Conservation (phyloP, 2,888 invertebrate species). For the Cheilosia vulpina region DNA sequence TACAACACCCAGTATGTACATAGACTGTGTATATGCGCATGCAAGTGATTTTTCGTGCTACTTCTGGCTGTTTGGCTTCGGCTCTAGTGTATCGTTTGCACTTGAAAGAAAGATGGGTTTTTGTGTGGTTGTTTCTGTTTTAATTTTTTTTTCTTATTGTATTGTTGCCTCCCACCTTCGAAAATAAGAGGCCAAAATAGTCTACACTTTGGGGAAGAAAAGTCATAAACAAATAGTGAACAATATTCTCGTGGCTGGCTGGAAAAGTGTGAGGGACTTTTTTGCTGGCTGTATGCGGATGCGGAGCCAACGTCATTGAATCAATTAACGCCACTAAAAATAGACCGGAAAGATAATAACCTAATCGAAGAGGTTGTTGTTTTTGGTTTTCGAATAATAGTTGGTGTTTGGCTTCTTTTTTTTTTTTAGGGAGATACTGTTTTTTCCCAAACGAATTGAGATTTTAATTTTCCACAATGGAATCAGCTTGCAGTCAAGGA, state of each 20-base stretch:
- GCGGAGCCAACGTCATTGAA: conserved; percentile 32
- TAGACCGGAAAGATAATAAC: conserved; percentile 35
- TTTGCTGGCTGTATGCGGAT: background rate
- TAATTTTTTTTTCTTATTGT: background rate
- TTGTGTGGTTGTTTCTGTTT: background rate
- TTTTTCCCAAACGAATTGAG: background rate
- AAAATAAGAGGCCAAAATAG: conserved; percentile 1
- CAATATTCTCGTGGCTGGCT: conserved; percentile 11
- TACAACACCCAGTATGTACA: background rate
- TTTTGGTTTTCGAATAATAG: too few relatives aligned
- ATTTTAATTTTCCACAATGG: background rate
- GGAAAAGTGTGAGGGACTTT: background rate
- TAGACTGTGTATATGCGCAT: conserved; percentile 11
- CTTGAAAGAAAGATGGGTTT: conserved; percentile 31
- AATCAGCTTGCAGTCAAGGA: too few relatives aligned
- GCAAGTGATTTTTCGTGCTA: conserved; percentile 49
- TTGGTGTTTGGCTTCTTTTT: background rate
- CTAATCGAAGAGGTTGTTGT: conserved; percentile 14
- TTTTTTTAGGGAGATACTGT: background rate
- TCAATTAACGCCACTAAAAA: conserved; percentile 34
- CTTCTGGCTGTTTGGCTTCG: background rate
- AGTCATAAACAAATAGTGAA: conserved; percentile 39
- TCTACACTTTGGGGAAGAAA: conserved; percentile 38
- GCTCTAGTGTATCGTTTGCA: conserved; percentile 41
- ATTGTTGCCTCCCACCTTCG: background rate